Percentiles rank a stretch among this genome's conserved stretches.
Evolutionary conservation across 2,888 invertebrate genomes (phyloP).

Genomic region (Drosophila mimica): DNA sequence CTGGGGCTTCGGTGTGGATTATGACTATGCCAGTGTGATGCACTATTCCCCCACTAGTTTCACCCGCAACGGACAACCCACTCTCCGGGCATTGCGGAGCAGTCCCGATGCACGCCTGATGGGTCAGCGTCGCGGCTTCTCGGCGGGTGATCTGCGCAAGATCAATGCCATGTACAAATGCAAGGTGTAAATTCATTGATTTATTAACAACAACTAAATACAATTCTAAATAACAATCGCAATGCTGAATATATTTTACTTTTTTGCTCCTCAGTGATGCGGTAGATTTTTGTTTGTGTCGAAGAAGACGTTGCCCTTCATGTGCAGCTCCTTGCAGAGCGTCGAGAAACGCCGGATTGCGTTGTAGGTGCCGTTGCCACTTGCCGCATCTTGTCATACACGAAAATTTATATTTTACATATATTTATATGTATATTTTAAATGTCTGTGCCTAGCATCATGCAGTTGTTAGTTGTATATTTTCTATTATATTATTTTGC

Average conservation of each 20-base stretch:
- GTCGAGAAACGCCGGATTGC: constrained; percentile 84
- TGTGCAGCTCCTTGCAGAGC: constrained; percentile 84
- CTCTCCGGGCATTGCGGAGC: constrained; percentile 87
- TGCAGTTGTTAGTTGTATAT: constrained; percentile 43
- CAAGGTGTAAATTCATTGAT: constrained; percentile 32
- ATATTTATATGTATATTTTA: constrained; percentile 4
- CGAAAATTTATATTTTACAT: constrained; percentile 24
- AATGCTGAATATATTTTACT: not conserved
- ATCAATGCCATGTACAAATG: constrained; percentile 83
- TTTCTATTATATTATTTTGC: constrained; percentile 24
- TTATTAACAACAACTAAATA: constrained; percentile 54
- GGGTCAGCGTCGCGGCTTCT: constrained; percentile 82
- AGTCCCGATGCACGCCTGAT: constrained; percentile 64
- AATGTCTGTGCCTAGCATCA: constrained; percentile 27
- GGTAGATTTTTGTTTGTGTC: constrained; percentile 83
- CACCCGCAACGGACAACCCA: constrained; percentile 89
- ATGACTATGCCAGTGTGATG: constrained; percentile 93
- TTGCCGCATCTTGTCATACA: constrained; percentile 48
- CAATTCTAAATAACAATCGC: constrained; percentile 34
- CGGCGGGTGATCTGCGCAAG: constrained; percentile 77
- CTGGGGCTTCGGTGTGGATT: constrained; percentile 88
- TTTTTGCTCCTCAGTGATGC: constrained; percentile 65
- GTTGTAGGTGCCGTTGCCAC: constrained; percentile 71
- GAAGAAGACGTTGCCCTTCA: constrained; percentile 83
- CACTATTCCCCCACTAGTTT: constrained; percentile 92